Base-by-base conservation (phyloP, 2,113 vertebrate genomes). In the Acanthochromis polyacanthus region DNA sequence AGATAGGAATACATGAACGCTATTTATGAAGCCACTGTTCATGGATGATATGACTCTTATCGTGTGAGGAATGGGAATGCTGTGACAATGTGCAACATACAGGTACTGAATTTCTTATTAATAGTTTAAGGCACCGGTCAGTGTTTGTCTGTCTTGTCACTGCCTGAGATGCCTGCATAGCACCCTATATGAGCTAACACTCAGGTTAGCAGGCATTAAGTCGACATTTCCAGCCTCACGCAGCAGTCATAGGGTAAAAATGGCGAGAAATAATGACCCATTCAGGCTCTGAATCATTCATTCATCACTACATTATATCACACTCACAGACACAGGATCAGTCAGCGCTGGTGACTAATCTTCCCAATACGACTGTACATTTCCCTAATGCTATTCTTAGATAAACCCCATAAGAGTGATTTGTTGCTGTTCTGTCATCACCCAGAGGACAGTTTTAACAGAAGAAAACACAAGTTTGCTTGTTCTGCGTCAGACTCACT, bases 281-380 rank as follows among this genome's bases (percentile, higher is more conserved):
- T 64, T 63, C 28, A 12, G 8, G n/a, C 56, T 51, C 25, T 46
- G 23, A 10, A 55, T 81, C n/a, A 30, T 82, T 70, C 45, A 83
- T 78, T 80, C 56, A 82, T 79, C 59, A 10, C 36, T 38, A 59
- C 62, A n/a, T 80, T 48, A 71, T 53, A 74, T 81, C 63, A 32
- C 36, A 48, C 11, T 56, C 83, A 61, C 57, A 59, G 57, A 78
- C 46, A 4, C 55, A 16, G 61, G 38, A 63, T 69, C 64, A 65
- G 16, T 78, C 50, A 71, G 40, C 22, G 23, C 23, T 9, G 20
- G 67, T 51, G 64, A 70, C 75, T 79, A 23, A 58, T 71, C 50
- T 60, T 17, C 14, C 46, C 50, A 67, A 71, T 68, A 25, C 50
- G 32, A 67, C 58, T 48, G 28, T 75, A 63, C 22, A 70, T 69